Evolutionary conservation across 2,797 vertebrate genomes (phyloP).

Genomic region (Etheostoma perlongum): DNA sequence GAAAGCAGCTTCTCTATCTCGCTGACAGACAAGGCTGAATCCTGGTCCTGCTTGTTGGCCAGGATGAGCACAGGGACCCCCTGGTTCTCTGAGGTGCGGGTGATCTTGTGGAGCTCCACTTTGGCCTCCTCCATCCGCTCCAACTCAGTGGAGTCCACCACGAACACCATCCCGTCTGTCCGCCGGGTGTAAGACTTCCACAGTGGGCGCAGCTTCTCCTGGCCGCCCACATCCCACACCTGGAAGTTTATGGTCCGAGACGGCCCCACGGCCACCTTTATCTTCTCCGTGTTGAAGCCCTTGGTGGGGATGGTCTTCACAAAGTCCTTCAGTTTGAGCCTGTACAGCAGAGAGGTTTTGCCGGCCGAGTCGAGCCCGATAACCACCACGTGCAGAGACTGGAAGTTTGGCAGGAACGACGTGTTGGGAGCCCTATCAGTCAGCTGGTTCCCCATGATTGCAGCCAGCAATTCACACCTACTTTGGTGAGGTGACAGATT

Average conservation of each 20-base stretch:
- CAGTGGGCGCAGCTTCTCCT: conserved; percentile 91
- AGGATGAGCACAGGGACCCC: conserved; percentile 90
- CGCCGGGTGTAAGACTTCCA: conserved; percentile 93
- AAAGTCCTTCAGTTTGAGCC: conserved; percentile 92
- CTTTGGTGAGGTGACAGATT: conserved; percentile 68
- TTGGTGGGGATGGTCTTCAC: conserved; percentile 92
- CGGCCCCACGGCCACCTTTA: conserved; percentile 87
- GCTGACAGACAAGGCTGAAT: conserved; percentile 78
- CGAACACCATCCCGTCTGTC: conserved; percentile 92
- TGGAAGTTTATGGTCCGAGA: conserved; percentile 89
- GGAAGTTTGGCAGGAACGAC: conserved; percentile 89
- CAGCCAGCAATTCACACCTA: conserved; percentile 68
- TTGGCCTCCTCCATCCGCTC: conserved; percentile 93
- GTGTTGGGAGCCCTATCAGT: conserved; percentile 89
- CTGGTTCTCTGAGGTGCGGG: conserved; percentile 90
- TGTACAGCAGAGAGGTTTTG: conserved; percentile 92
- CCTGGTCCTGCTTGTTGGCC: conserved; percentile 93
- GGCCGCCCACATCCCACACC: conserved; percentile 93
- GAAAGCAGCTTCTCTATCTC: conserved; percentile 91
- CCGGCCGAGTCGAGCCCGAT: conserved; percentile 90
- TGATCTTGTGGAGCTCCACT: conserved; percentile 91
- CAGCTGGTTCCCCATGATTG: conserved; percentile 92
- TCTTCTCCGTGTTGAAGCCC: conserved; percentile 93
- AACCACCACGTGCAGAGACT: conserved; percentile 90
- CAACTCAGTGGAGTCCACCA: conserved; percentile 89